These are phyloP conservation scores for Drosophila anomalata DNA, from an alignment of 2,888 invertebrate species.

Conservation along the genomic window DNA sequence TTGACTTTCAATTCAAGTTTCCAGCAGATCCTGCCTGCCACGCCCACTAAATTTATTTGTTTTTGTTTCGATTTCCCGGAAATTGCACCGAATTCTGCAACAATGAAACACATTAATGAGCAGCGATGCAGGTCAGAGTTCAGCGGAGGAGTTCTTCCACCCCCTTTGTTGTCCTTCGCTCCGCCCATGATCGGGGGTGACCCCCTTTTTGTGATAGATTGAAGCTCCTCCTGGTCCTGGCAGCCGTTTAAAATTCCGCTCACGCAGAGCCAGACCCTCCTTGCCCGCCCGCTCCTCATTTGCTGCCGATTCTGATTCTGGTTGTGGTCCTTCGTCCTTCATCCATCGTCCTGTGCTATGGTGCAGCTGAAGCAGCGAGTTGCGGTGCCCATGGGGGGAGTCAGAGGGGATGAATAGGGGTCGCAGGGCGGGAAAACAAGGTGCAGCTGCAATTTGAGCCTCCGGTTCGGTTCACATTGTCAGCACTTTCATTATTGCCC, in stretches of 20 bases:
- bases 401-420: not conserved
- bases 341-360: conserved; percentile 12
- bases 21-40: not conserved
- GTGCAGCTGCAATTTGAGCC: conserved; percentile 51
- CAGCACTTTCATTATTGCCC: conserved; percentile 58
- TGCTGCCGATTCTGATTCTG: conserved; percentile 14
- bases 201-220: conserved; percentile 39
- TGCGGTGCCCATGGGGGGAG: conserved; percentile 31
- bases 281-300: not conserved
- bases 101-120: conserved; percentile 40
- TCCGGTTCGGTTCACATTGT: conserved; percentile 49
- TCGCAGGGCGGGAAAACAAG: conserved; percentile 22
- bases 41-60: conserved; percentile 29
- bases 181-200: conserved; percentile 3
- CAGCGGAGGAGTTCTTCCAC: not conserved
- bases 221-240: conserved; percentile 44
- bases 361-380: conserved; percentile 37
- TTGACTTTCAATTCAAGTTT: conserved; percentile 19
- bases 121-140: conserved; percentile 38
- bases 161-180: not conserved
- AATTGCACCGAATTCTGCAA: conserved; percentile 16
- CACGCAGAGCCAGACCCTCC: conserved; percentile 23
- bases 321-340: conserved; percentile 13
- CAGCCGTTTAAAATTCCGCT: conserved; percentile 52
- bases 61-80: conserved; percentile 6